Conservation (phyloP, 2,113 vertebrate genomes). For the Anoura caudifer region DNA sequence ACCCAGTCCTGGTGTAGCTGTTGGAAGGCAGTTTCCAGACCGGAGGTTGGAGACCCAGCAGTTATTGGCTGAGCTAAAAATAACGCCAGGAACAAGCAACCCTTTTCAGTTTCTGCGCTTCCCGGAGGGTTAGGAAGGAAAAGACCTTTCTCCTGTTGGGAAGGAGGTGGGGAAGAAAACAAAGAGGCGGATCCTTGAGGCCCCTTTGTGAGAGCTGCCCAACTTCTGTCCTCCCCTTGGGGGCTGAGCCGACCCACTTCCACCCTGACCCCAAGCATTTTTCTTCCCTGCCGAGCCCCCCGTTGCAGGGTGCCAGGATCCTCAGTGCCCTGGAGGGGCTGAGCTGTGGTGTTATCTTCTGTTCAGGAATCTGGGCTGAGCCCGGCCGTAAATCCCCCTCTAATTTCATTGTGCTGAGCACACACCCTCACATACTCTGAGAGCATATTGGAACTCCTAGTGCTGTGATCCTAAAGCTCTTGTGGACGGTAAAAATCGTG, state of each 20-base stretch:
- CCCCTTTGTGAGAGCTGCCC: background rate
- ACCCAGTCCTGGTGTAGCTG: background rate
- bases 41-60: background rate
- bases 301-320: background rate
- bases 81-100: background rate
- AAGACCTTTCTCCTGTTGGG: background rate
- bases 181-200: background rate
- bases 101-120: background rate
- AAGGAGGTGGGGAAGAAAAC: background rate
- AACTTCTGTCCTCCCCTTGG: background rate
- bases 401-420: background rate
- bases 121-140: background rate
- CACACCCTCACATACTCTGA: rapidly evolving
- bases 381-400: background rate
- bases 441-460: background rate
- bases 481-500: background rate
- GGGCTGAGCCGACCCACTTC: background rate
- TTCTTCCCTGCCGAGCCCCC: background rate
- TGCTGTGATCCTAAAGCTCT: background rate
- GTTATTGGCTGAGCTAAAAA: background rate
- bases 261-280: background rate
- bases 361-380: background rate
- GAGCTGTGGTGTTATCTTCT: background rate
- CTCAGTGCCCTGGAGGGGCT: background rate
- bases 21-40: background rate